A percentile compares a stretch with the other conserved stretches of the same genome.
These are phyloP conservation scores for Cyclophora albipunctata DNA, from an alignment of 2,888 invertebrate species.

Conservation along the genomic window DNA sequence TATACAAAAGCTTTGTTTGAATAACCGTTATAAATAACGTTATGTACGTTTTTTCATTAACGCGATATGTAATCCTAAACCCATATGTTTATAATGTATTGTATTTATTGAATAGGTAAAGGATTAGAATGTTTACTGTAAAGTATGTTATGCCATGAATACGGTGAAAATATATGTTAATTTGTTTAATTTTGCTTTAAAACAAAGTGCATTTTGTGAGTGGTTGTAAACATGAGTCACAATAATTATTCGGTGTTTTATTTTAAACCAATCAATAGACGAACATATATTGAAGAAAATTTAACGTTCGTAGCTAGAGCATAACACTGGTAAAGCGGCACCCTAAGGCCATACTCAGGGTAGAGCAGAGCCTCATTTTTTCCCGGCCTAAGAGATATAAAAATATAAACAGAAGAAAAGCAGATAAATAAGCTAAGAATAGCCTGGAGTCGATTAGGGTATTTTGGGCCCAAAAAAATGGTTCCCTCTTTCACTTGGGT, in stretches of 20 bases:
- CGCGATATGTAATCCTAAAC: slow-evolving; percentile 8
- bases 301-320: no score
- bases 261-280: slow-evolving; percentile 21
- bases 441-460: no score
- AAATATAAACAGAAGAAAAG: no score
- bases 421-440: no score
- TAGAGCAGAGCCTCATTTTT: no score
- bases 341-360: no score
- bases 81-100: slow-evolving; percentile 22
- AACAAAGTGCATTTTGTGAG: slow-evolving; percentile 68
- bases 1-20: no score
- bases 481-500: no score
- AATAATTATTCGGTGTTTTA: slow-evolving; percentile 48
- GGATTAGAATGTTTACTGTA: slow-evolving; percentile 40
- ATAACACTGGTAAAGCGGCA: no score
- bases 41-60: neutral
- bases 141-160: slow-evolving; percentile 65
- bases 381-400: no score
- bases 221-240: slow-evolving; percentile 73
- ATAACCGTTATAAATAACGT: neutral
- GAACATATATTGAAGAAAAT: neutral
- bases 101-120: slow-evolving; percentile 55
- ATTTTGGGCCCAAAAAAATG: no score
- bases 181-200: slow-evolving; percentile 62
- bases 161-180: slow-evolving; percentile 54